Base-by-base conservation (phyloP, 2,113 vertebrate species). In the Rallus limicola region DNA sequence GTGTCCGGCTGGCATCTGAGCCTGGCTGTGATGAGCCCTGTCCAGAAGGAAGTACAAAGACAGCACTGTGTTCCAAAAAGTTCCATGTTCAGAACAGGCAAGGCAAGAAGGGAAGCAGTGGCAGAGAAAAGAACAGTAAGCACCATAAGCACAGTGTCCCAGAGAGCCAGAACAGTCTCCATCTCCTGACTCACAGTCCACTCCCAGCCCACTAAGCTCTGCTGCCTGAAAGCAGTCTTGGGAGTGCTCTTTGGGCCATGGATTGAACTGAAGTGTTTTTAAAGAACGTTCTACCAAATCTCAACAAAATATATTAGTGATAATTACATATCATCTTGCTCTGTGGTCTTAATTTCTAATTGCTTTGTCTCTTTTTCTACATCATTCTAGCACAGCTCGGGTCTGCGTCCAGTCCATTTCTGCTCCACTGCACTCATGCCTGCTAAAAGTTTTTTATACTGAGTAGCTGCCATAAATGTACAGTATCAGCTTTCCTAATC, bases 401-500 rank as follows among this genome's bases (percentile, higher is more conserved):
- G 40, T 86, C 72, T 92, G 44, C 4, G 2, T 94, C 14, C 52
- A 69, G 82, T 74, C 70, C 52, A 36, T 56, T 58, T 92, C 70
- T 86, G 58, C 25, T 60, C 48, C 20, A 8, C 72, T 70, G 25
- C 36, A 53, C 29, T 58, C 52, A 25, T 13, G 23, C 58, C 62
- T 1, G 3, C 65, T 96, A 44, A 16, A 94, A 92, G 26, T 56
- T 64, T 64, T 70, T 55, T 78, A 13, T 36, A 31, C 55, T 60
- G 29, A 91, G 75, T 36, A 87, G 82, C 44, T 91, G 55, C 62
- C 40, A 50, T 89, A 93, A 94, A 84, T 92, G 36, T 62, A 67
- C 70, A 59, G 11, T 71, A 76, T 88, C 58, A 59, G 58, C 23
- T 95, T 93, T 89, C 78, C 44, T 92, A 79, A 92, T 70, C 28